A percentile compares a stretch with the other conserved stretches of the same genome.
These are phyloP conservation scores for Percina caprodes DNA, from an alignment of 2,113 vertebrate species.

Conservation along the genomic window DNA sequence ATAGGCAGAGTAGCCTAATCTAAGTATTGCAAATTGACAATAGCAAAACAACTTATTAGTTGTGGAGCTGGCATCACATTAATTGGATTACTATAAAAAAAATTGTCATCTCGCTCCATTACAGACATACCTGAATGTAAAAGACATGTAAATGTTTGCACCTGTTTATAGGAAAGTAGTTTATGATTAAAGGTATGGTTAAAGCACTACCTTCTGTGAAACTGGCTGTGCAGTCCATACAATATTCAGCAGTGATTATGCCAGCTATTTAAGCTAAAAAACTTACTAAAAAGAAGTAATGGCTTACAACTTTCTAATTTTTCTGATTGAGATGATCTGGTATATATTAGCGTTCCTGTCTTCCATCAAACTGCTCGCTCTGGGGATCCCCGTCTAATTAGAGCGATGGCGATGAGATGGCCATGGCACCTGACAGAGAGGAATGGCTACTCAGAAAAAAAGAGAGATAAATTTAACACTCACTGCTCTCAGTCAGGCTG, in stretches of 20 bases:
- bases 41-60: background rate
- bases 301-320: background rate
- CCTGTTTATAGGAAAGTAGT: background rate
- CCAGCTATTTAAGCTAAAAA: background rate
- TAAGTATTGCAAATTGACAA: background rate
- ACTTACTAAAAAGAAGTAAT: background rate
- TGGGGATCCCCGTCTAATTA: slow-evolving; percentile 56
- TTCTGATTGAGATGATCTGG: slow-evolving; percentile 39
- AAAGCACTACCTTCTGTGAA: background rate
- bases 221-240: background rate
- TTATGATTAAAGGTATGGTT: background rate
- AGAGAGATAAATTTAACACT: slow-evolving; percentile 53
- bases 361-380: slow-evolving; percentile 48
- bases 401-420: slow-evolving; percentile 62
- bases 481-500: slow-evolving; percentile 55
- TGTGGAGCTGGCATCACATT: background rate
- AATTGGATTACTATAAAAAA: background rate
- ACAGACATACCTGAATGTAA: background rate
- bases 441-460: slow-evolving; percentile 62
- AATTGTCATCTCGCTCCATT: background rate
- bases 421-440: slow-evolving; percentile 76
- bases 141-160: background rate
- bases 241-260: background rate
- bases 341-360: slow-evolving; percentile 26
- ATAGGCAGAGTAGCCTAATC: background rate